Evolutionary conservation across 2,113 vertebrate genomes (phyloP).

Genomic region (Rhabdomys dilectus): DNA sequence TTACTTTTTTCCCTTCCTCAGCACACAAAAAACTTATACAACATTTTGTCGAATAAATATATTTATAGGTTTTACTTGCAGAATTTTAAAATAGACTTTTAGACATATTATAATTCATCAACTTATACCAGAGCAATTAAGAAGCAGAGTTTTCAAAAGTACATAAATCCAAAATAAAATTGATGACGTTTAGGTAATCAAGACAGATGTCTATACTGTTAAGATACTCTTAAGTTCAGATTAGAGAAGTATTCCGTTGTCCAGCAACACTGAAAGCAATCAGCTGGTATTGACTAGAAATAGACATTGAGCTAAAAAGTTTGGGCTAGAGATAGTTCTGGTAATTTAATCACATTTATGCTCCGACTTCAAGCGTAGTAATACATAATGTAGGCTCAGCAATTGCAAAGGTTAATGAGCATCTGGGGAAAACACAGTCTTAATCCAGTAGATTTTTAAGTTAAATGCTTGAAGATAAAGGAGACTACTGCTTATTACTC

Average conservation of each 20-base stretch:
- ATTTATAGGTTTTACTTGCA: neutral
- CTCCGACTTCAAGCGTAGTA: constrained; percentile 9
- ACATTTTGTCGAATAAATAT: neutral
- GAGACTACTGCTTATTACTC: neutral
- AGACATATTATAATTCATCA: neutral
- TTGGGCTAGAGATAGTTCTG: constrained; percentile 5
- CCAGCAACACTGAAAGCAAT: constrained; percentile 24
- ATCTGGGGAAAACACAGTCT: constrained; percentile 27
- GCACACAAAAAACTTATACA: neutral
- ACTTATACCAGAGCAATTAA: constrained; percentile 52
- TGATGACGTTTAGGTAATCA: constrained; percentile 42
- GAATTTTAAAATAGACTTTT: neutral
- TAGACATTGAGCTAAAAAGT: constrained; percentile 32
- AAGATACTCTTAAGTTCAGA: neutral
- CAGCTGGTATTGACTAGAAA: constrained; percentile 38
- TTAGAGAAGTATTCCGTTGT: constrained; percentile 17
- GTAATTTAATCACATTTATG: constrained; percentile 27
- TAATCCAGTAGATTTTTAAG: constrained; percentile 13
- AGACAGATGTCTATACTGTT: neutral
- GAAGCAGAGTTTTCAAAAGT: constrained; percentile 3
- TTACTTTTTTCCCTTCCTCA: neutral
- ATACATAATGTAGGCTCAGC: neutral
- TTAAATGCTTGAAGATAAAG: constrained; percentile 32
- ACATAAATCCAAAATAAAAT: neutral
- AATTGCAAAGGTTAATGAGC: neutral